Conservation (phyloP, 2,888 invertebrate genomes). For the Bhutanitis thaidina region DNA sequence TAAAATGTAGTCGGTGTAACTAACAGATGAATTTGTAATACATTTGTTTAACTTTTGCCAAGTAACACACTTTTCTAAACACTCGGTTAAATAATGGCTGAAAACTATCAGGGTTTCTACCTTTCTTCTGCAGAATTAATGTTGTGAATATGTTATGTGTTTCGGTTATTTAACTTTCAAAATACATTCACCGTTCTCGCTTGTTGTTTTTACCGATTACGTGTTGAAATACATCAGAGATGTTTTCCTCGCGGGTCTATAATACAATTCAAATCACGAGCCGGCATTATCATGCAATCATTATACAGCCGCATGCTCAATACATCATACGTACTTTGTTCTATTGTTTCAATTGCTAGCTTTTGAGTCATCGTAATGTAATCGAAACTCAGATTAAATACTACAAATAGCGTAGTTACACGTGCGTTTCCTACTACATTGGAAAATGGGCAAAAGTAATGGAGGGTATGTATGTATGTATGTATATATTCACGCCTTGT, state of each 20-base stretch:
- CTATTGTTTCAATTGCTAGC: conserved; percentile 44
- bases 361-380: conserved; percentile 16
- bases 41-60: too few species aligned
- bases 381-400: conserved; percentile 11
- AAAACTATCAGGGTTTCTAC: too few species aligned
- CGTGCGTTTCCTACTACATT: neutral
- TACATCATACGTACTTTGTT: conserved; percentile 39
- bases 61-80: too few species aligned
- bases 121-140: neutral
- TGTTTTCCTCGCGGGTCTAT: conserved; percentile 43
- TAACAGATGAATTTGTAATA: too few species aligned
- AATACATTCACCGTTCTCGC: neutral
- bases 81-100: too few species aligned
- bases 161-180: neutral
- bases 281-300: conserved; percentile 58
- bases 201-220: conserved; percentile 22
- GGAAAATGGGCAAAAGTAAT: too few species aligned
- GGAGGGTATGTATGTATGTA: too few species aligned
- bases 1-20: too few species aligned
- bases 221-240: conserved; percentile 21
- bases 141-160: neutral
- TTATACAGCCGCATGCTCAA: conserved; percentile 56
- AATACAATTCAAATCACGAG: conserved; percentile 56
- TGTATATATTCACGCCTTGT: too few species aligned
- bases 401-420: conserved; percentile 1